These are phyloP conservation scores for Plemyria rubiginata DNA, from an alignment of 2,888 invertebrate species.

Conservation along the genomic window DNA sequence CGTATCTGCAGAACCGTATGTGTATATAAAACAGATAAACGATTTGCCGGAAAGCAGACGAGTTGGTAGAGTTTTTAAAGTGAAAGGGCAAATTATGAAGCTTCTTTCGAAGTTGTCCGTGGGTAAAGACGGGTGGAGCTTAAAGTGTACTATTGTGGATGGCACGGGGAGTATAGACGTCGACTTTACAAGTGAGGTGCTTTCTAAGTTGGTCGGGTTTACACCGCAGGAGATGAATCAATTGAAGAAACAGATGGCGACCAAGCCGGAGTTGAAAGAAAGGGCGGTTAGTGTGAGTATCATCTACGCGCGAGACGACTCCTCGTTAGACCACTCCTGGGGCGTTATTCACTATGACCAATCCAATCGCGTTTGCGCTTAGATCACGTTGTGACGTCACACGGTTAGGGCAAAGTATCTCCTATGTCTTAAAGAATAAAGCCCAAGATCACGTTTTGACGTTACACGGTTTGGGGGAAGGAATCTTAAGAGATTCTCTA, in stretches of 20 bases:
- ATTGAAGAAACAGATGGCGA: conserved; percentile 67
- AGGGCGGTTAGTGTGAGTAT: conserved; percentile 64
- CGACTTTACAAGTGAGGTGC: conserved; percentile 83
- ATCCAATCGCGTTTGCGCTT: no score
- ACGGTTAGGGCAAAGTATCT: no score
- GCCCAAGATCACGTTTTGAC: no score
- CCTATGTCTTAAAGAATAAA: no score
- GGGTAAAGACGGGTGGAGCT: conserved; percentile 80
- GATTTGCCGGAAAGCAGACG: conserved; percentile 59
- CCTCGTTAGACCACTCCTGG: no score
- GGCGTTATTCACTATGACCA: no score
- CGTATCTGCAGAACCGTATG: conserved; percentile 65
- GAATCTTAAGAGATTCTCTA: no score
- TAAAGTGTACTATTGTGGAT: conserved; percentile 85
- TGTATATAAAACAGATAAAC: conserved; percentile 76
- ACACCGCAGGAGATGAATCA: conserved; percentile 76
- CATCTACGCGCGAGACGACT: no score
- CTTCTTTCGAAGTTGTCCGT: conserved; percentile 83
- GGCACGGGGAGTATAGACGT: conserved; percentile 82
- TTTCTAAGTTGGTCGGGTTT: conserved; percentile 79
- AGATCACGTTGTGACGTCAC: no score
- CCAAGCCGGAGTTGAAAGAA: conserved; percentile 65
- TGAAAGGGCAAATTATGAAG: conserved; percentile 84
- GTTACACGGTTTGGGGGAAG: no score
- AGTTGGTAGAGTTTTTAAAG: conserved; percentile 74